phyloP scores from a whole-genome alignment of 2,797 vertebrate species.

The Champsocephalus gunnari region DNA sequence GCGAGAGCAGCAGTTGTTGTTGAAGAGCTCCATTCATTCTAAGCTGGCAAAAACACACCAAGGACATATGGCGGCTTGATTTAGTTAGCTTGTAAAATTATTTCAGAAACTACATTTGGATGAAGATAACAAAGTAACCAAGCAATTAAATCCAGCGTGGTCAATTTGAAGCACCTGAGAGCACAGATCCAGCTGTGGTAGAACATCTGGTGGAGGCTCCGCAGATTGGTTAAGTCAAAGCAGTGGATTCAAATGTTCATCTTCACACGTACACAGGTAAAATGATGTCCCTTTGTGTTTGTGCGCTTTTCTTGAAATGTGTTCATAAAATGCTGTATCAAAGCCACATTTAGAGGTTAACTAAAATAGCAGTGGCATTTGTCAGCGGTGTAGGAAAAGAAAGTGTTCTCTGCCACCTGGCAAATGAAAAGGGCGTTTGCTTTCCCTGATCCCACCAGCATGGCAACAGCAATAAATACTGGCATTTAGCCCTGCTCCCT shows the following conservation, averaged over 20 bases:
- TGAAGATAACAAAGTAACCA: conserved; percentile 80
- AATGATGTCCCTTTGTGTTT: too few relatives aligned
- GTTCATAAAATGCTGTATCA: conserved; percentile 24
- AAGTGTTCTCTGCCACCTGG: conserved; percentile 52
- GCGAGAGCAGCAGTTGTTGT: conserved; percentile 64
- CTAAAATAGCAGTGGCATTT: conserved; percentile 23
- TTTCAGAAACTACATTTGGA: conserved; percentile 78
- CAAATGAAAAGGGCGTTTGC: conserved; percentile 60
- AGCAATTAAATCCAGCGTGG: conserved; percentile 78
- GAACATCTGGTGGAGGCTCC: conserved; percentile 76
- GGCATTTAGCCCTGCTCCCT: conserved; percentile 39
- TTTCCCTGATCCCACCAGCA: conserved; percentile 45
- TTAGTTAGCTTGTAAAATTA: conserved; percentile 81
- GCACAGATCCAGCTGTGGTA: conserved; percentile 74
- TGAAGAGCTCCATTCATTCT: conserved; percentile 76
- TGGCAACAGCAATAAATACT: conserved; percentile 45
- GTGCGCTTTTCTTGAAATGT: not conserved
- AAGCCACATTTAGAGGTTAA: conserved; percentile 40
- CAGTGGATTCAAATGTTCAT: conserved; percentile 17
- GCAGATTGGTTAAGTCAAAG: conserved; percentile 20
- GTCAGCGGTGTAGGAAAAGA: conserved; percentile 25
- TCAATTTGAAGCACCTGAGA: conserved; percentile 79
- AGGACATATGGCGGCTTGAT: conserved; percentile 82
- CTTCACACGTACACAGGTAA: not conserved
- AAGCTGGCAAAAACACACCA: conserved; percentile 59